Evolutionary conservation across 2,113 vertebrate genomes (phyloP), one percentile per base, ranked within the genome.

Genomic region (Lichenostomus cassidix): DNA sequence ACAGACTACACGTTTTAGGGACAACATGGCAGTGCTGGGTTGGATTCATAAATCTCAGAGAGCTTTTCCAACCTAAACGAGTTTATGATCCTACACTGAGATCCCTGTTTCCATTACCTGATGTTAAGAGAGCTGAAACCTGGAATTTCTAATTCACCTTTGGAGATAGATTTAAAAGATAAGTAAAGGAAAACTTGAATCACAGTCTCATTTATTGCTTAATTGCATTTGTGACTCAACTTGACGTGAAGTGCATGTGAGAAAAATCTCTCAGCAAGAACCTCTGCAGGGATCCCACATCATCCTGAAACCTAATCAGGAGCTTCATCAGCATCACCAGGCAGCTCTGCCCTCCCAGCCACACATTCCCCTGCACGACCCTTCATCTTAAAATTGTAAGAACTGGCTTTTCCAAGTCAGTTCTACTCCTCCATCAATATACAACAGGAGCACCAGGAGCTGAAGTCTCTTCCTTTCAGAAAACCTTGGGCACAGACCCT

Each of bases 211-310:
- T 86, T 93, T 93, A 93, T 42, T 92, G 68, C 89, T 86, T 91
- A 67, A 94, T 16, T 93, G 46, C 64, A 52, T 78, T 79, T 78
- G 64, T 89, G 92, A 96, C 90, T 95, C 96, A 90, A 83, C 59
- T 83, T 86, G 90, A 93, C 4, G 3, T 8, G 37, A 83, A 69
- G 31, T 10, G 67, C 71, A 87, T 28, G 74, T 3, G n/a, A 88
- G 75, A 46, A 56, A 71, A 84, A 46, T 7, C 63, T 69, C 25
- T 1, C 25, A 3, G 77, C 53, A 39, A 64, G 84, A 81, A 53
- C 4, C 76, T 88, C 79, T 20, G 71, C 71, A 62, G 76, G 71
- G 90, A 94, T 55, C 68, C 52, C 52, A 23, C 42, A 2, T 23
- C 44, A 46, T 5, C 74, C 84, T 19, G 1, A 55, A 15, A 49